Base-by-base conservation (phyloP, 2,888 invertebrate species). In the Hemicrepidius hirtus region DNA sequence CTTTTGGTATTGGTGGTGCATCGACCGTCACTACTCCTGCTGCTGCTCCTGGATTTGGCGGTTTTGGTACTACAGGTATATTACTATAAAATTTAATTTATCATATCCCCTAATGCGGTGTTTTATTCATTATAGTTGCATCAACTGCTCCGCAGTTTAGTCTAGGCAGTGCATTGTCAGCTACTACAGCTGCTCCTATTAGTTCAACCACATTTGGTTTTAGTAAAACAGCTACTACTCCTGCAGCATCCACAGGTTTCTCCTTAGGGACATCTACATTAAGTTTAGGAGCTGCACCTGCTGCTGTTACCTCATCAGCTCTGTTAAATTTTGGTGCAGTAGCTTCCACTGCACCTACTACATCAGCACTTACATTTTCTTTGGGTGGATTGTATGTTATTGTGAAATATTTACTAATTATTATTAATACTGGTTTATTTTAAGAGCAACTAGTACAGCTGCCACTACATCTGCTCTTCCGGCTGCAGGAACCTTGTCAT, bases 401-500 rank as follows among this genome's bases (percentile, higher is more conserved):
- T 9, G 18, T 18, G 12, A 16, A 16, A 7, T 3, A 40, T 7
- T 24, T 41, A 41, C 16, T 4, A 32, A 10, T 20, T 40, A 59
- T 7, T 20, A 21, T 16, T 55, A 21, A 10, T 55, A 13, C n/a
- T n/a, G 24, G n/a, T 12, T 13, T 21, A 13, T 32, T 46, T 69
- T 50, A 46, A 70, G 75, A 49, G 64, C 74, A 41, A 73, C 79
- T 0, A 77, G 82, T 7, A 79, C 86, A 12, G 81, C 84, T 65
- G 84, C 82, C 0, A 70, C 87, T 0, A 77, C 87, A 0, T 84
- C 82, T 0, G 86, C 87, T 0, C 86, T 88, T 0, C 85, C 87
- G 5, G 84, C 90, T 40, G 84, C 89, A 0, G 87, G 84, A 37
- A 88, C 91, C 0, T 87, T 97, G 83, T 94, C 92, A 5, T 97